phyloP scores from a whole-genome alignment of 2,888 invertebrate species.

The Oscheius myriophilus region DNA sequence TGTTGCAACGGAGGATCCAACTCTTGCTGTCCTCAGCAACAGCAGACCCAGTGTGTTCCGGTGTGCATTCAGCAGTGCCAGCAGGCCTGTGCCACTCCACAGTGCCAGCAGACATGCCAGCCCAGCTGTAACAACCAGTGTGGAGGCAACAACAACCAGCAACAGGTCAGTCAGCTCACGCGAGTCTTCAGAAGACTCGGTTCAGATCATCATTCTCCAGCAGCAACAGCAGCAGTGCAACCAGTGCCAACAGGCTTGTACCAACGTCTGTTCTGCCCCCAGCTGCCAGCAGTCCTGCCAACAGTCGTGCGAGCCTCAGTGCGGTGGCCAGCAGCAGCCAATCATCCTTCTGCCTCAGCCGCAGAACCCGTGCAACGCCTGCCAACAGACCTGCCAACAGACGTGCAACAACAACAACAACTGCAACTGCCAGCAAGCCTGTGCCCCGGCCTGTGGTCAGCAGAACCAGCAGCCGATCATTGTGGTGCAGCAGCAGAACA shows the following conservation, averaged over 20 bases:
- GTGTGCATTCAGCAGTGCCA: slow-evolving; percentile 58
- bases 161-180: too few relatives aligned
- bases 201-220: slow-evolving; percentile 22
- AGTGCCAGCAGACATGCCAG: slow-evolving; percentile 51
- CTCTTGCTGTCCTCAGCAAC: slow-evolving; percentile 46
- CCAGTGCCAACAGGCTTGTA: slow-evolving; percentile 53
- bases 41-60: slow-evolving; percentile 47
- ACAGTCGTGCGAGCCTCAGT: slow-evolving; percentile 41
- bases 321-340: slow-evolving; percentile 34
- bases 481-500: slow-evolving; percentile 47
- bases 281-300: slow-evolving; percentile 49
- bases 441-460: slow-evolving; percentile 46
- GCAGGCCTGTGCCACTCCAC: slow-evolving; percentile 22
- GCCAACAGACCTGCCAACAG: slow-evolving; percentile 42
- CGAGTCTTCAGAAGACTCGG: too few relatives aligned
- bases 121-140: slow-evolving; percentile 42
- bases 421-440: slow-evolving; percentile 53
- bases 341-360: slow-evolving; percentile 20
- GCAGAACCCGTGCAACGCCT: slow-evolving; percentile 21
- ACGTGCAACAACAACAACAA: slow-evolving; percentile 41
- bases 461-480: slow-evolving; percentile 40
- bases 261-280: slow-evolving; percentile 45
- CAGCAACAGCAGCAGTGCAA: slow-evolving; percentile 49
- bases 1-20: slow-evolving; percentile 52
- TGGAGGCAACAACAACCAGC: slow-evolving; percentile 13